A percentile compares a stretch with the other conserved stretches of the same genome.
Conservation (phyloP, 1,140 invertebrate genomes). For the Chironomus tepperi region DNA sequence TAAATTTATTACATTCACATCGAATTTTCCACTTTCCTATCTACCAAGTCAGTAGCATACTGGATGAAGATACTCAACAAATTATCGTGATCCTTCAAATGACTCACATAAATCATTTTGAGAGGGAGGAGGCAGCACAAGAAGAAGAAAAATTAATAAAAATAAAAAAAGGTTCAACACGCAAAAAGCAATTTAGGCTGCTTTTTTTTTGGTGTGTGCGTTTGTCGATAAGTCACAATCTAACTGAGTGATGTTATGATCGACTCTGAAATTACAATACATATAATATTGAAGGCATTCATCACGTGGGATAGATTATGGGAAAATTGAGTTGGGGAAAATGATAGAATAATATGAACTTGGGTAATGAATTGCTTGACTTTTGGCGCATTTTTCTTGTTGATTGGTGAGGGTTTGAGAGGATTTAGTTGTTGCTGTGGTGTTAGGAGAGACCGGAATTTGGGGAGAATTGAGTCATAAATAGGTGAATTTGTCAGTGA, state of each 20-base stretch:
- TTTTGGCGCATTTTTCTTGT: too few relatives aligned
- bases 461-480: too few relatives aligned
- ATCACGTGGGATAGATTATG: conserved; percentile 6
- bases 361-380: too few relatives aligned
- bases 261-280: background rate
- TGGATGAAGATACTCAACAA: background rate
- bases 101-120: conserved; percentile 15
- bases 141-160: background rate
- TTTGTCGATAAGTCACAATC: too few relatives aligned
- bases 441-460: too few relatives aligned
- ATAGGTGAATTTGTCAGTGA: too few relatives aligned
- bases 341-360: background rate
- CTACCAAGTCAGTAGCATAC: too few relatives aligned
- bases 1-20: background rate
- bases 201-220: background rate
- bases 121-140: too few relatives aligned
- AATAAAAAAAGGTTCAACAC: background rate
- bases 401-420: too few relatives aligned
- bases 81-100: background rate
- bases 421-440: too few relatives aligned
- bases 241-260: too few relatives aligned
- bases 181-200: background rate
- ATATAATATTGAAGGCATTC: background rate
- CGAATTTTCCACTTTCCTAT: background rate
- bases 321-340: background rate